These are phyloP conservation scores for Scomber colias DNA, from an alignment of 2,113 vertebrate species.

Conservation along the genomic window DNA sequence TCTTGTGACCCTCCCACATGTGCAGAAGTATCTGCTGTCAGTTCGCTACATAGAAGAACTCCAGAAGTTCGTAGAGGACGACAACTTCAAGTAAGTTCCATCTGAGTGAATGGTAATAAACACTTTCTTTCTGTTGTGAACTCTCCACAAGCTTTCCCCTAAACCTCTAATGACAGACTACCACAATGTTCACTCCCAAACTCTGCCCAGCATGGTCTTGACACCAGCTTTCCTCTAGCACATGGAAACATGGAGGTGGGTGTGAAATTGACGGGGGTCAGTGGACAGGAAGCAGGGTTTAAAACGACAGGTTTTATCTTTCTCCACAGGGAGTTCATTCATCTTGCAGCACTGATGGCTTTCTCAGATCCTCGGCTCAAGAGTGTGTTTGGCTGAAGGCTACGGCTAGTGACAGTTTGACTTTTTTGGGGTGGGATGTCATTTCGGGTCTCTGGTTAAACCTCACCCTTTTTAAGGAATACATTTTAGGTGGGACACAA, in stretches of 20 bases:
- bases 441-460: neutral
- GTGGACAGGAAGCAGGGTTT: conserved; percentile 29
- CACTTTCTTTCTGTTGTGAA: neutral
- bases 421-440: neutral
- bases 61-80: conserved; percentile 97
- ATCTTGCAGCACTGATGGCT: conserved; percentile 28
- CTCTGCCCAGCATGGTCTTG: neutral
- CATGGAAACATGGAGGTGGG: neutral
- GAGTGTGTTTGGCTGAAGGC: neutral
- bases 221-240: neutral
- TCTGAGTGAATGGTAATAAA: neutral
- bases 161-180: neutral
- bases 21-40: conserved; percentile 96
- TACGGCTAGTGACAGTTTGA: neutral
- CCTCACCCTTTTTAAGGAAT: too few relatives aligned
- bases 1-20: conserved; percentile 91
- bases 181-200: neutral
- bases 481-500: too few relatives aligned
- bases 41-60: conserved; percentile 97
- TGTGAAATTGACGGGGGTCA: conserved; percentile 3
- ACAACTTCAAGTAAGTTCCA: conserved; percentile 94
- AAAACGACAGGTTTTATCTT: conserved; percentile 28
- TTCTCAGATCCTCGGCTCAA: conserved; percentile 4
- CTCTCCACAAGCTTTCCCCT: neutral
- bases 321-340: conserved; percentile 18